Conservation (phyloP, 2,113 vertebrate species). For the Urocolius indicus region DNA sequence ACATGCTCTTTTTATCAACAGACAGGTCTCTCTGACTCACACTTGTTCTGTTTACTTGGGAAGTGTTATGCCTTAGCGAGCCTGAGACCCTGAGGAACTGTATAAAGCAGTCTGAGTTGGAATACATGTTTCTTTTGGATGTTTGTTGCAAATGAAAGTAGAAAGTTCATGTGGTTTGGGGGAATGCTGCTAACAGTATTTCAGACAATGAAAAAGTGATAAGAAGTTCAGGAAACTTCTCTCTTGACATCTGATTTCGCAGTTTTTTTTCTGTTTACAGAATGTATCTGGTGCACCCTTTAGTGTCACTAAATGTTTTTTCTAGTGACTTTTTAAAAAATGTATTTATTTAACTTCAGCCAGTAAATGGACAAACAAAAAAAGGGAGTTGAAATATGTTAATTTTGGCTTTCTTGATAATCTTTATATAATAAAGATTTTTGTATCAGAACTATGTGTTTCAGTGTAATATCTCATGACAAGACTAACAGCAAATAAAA, state of each 20-base stretch:
- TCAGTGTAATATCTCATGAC: neutral
- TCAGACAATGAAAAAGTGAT: constrained; percentile 11
- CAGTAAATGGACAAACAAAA: neutral
- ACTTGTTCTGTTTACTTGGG: fast-evolving
- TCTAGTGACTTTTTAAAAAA: neutral
- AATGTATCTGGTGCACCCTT: neutral
- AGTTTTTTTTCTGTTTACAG: neutral
- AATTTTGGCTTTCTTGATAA: neutral
- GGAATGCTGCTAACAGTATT: neutral
- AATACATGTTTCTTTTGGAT: neutral
- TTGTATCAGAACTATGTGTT: neutral
- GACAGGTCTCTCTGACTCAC: neutral
- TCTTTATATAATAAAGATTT: neutral
- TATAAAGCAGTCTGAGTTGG: neutral
- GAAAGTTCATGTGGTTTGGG: neutral
- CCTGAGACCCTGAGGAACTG: neutral
- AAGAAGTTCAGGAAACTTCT: neutral
- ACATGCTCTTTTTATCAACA: neutral
- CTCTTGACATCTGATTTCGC: neutral
- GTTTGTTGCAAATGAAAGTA: constrained; percentile 17
- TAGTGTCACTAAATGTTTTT: neutral
- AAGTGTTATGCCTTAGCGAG: neutral
- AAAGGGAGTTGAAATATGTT: neutral
- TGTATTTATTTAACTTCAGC: neutral
- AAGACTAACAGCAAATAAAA: neutral